Percentiles rank a stretch among this genome's conserved stretches.
Evolutionary conservation across 2,888 invertebrate species (phyloP).

Genomic region (Drosophila pegasa): DNA sequence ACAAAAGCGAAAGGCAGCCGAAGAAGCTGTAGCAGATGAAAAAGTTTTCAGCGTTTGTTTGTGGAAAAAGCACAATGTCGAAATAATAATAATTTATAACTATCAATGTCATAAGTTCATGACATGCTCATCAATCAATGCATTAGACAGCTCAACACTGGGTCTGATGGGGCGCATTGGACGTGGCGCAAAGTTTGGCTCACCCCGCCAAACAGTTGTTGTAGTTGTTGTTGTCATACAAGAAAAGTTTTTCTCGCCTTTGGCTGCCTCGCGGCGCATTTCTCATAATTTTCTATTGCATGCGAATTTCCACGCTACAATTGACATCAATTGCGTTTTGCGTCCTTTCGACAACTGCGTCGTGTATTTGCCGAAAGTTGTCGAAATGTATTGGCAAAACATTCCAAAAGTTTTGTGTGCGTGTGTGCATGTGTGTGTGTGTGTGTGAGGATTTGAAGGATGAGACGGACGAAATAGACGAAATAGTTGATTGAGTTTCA

Average conservation of each 20-base stretch:
- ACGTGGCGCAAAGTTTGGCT: conserved; percentile 34
- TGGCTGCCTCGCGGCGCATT: conserved; percentile 43
- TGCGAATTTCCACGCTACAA: conserved; percentile 63
- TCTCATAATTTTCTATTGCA: conserved; percentile 72
- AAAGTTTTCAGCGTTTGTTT: conserved; percentile 46
- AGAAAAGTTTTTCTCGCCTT: conserved; percentile 45
- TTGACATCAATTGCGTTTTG: conserved; percentile 74
- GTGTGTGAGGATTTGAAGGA: not conserved
- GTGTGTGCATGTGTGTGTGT: not conserved
- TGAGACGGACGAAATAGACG: conserved; percentile 11
- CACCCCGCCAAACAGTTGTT: conserved; percentile 5
- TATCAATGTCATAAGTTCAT: conserved; percentile 84
- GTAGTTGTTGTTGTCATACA: conserved; percentile 28
- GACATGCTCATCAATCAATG: conserved; percentile 84
- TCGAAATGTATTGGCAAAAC: conserved; percentile 53
- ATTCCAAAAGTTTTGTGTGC: conserved; percentile 43
- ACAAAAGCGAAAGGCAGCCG: conserved; percentile 12
- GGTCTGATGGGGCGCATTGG: conserved; percentile 4
- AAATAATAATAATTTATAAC: conserved; percentile 84
- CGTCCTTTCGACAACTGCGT: conserved; percentile 5
- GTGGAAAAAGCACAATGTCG: conserved; percentile 64
- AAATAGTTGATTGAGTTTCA: conserved; percentile 53
- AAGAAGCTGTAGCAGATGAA: conserved; percentile 17
- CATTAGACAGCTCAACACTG: conserved; percentile 69
- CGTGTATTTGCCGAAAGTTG: conserved; percentile 59